Percentiles rank a stretch among this genome's conserved stretches.
These are phyloP conservation scores for Polydesmus complanatus DNA, from an alignment of 2,888 invertebrate species.

Conservation along the genomic window DNA sequence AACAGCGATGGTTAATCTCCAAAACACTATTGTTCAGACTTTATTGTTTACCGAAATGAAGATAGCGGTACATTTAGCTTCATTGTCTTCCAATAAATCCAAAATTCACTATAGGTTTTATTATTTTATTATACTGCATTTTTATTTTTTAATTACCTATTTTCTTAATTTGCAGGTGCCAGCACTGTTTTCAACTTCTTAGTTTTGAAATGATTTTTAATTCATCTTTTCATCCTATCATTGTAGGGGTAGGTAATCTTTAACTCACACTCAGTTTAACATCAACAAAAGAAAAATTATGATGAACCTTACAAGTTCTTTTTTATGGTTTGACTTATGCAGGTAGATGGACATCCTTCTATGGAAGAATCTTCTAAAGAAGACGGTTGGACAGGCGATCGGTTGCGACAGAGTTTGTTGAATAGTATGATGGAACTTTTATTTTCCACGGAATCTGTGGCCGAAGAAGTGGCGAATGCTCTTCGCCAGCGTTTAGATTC, in stretches of 20 bases:
- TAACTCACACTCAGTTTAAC: background rate
- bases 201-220: conserved; percentile 30
- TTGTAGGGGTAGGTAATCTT: conserved; percentile 27
- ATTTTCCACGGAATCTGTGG: conserved; percentile 22
- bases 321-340: conserved; percentile 2
- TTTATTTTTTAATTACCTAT: conserved; percentile 6
- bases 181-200: conserved; percentile 30
- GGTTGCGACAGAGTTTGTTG: conserved; percentile 23
- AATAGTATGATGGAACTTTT: conserved; percentile 25
- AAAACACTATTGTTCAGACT: conserved; percentile 21
- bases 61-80: conserved; percentile 17
- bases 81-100: conserved; percentile 15
- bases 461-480: conserved; percentile 23
- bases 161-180: conserved; percentile 23
- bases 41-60: conserved; percentile 22
- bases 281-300: background rate
- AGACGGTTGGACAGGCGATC: conserved; percentile 21
- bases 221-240: conserved; percentile 28
- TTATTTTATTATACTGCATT: background rate
- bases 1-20: conserved; percentile 20
- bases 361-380: conserved; percentile 23
- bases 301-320: background rate
- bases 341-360: conserved; percentile 25
- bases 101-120: conserved; percentile 13
- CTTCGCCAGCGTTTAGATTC: conserved; percentile 18